Percentiles rank a stretch among this genome's conserved stretches.
Evolutionary conservation across 2,888 invertebrate genomes (phyloP).

Genomic region (Drosophila crucigera): DNA sequence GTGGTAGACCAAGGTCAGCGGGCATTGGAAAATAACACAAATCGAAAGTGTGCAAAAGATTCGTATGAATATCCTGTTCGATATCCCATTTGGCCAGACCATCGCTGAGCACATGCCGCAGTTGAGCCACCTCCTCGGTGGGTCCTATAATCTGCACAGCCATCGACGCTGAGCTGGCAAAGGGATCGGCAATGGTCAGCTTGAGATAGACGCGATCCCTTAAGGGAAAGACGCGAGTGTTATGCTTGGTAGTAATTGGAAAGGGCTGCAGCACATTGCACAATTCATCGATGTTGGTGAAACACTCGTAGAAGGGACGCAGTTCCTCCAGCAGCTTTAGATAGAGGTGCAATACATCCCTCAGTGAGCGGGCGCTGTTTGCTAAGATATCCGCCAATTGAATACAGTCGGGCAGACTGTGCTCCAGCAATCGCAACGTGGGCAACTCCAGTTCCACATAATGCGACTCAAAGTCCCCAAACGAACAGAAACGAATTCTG

Average conservation of each 20-base stretch:
- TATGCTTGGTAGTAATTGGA: conserved; percentile 78
- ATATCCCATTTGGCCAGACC: conserved; percentile 82
- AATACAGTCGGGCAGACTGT: conserved; percentile 82
- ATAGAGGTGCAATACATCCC: conserved; percentile 57
- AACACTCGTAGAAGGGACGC: conserved; percentile 82
- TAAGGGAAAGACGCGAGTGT: conserved; percentile 82
- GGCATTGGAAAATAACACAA: conserved; percentile 84
- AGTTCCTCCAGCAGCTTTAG: conserved; percentile 76
- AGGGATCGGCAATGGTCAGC: conserved; percentile 80
- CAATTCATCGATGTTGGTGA: conserved; percentile 82
- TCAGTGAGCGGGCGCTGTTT: conserved; percentile 31
- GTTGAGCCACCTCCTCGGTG: conserved; percentile 77
- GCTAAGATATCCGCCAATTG: conserved; percentile 65
- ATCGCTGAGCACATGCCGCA: conserved; percentile 79
- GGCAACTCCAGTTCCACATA: conserved; percentile 76
- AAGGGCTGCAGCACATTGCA: conserved; percentile 83
- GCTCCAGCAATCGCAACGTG: conserved; percentile 61
- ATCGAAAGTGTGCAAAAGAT: conserved; percentile 84
- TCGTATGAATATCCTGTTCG: conserved; percentile 83
- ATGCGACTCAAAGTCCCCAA: conserved; percentile 74
- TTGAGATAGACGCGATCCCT: conserved; percentile 83
- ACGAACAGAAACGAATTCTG: conserved; percentile 73
- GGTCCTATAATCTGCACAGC: conserved; percentile 83
- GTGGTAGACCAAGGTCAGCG: conserved; percentile 28
- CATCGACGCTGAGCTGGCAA: conserved; percentile 78